A percentile compares a stretch with the other conserved stretches of the same genome.
phyloP scores from a whole-genome alignment of 2,888 invertebrate species.

The Byasa hedistus region DNA sequence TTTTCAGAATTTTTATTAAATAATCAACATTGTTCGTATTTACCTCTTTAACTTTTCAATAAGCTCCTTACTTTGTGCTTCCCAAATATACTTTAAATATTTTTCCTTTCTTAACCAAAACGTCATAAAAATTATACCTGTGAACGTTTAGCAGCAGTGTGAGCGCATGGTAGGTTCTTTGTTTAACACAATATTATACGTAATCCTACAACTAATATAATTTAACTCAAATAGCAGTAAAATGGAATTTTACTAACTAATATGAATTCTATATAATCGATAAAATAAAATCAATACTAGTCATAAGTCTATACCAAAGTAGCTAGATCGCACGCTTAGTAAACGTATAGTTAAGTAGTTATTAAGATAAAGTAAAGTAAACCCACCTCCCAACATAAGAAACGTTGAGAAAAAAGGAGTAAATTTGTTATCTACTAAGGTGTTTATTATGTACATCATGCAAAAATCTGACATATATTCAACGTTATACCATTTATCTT shows the following conservation, averaged over 20 bases:
- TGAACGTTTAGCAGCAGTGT: neutral
- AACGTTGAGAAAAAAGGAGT: slow-evolving; percentile 14
- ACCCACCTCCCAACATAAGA: slow-evolving; percentile 15
- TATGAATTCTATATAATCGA: no score
- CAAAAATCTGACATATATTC: neutral
- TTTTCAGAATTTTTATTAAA: neutral
- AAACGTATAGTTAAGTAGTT: neutral
- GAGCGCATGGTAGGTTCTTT: neutral
- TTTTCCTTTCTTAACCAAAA: slow-evolving; percentile 17
- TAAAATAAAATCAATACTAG: no score
- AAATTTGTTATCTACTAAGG: slow-evolving; percentile 14
- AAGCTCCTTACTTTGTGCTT: slow-evolving; percentile 1
- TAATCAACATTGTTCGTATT: neutral
- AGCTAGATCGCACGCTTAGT: neutral
- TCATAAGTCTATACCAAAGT: no score
- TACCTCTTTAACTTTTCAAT: slow-evolving; percentile 6
- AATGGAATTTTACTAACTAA: no score
- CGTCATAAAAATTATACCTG: slow-evolving; percentile 16
- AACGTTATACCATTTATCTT: slow-evolving; percentile 1
- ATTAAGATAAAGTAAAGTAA: neutral
- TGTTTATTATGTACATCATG: neutral
- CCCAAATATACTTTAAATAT: slow-evolving; percentile 18
- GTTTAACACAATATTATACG: no score
- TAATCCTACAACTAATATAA: no score
- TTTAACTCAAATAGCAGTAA: no score